A percentile compares a stretch with the other conserved stretches of the same genome.
phyloP scores from a whole-genome alignment of 2,113 vertebrate genomes.

The Chaetops frenatus region DNA sequence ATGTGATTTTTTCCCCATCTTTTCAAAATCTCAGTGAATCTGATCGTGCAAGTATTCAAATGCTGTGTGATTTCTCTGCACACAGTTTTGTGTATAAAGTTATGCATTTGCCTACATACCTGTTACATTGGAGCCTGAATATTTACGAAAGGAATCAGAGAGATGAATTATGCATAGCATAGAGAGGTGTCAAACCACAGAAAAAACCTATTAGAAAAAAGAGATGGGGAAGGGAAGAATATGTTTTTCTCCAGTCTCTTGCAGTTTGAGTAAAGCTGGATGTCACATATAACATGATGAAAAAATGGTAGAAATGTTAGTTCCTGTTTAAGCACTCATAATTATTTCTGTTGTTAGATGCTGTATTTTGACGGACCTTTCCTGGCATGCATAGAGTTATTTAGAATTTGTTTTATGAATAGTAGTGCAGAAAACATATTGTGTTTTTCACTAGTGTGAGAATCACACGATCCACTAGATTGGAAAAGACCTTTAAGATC shows the following conservation, averaged over 20 bases:
- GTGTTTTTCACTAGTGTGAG: neutral
- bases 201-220: neutral
- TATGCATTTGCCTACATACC: neutral
- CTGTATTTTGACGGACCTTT: neutral
- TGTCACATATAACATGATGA: neutral
- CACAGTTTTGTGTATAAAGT: neutral
- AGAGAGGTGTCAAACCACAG: neutral
- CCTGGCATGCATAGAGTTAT: neutral
- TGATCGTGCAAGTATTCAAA: neutral
- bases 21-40: neutral
- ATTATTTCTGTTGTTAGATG: neutral
- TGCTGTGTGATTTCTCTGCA: neutral
- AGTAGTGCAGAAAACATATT: neutral
- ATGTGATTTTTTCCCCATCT: neutral
- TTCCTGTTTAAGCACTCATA: neutral
- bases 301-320: neutral
- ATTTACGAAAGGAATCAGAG: neutral
- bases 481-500: neutral
- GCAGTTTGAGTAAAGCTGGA: neutral
- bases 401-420: neutral
- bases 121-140: neutral
- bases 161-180: neutral
- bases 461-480: neutral
- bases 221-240: rapidly evolving
- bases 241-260: neutral